Percentiles rank a stretch among this genome's conserved stretches.
These are phyloP conservation scores for Pogona vitticeps DNA, from an alignment of 2,113 vertebrate genomes.

Conservation along the genomic window DNA sequence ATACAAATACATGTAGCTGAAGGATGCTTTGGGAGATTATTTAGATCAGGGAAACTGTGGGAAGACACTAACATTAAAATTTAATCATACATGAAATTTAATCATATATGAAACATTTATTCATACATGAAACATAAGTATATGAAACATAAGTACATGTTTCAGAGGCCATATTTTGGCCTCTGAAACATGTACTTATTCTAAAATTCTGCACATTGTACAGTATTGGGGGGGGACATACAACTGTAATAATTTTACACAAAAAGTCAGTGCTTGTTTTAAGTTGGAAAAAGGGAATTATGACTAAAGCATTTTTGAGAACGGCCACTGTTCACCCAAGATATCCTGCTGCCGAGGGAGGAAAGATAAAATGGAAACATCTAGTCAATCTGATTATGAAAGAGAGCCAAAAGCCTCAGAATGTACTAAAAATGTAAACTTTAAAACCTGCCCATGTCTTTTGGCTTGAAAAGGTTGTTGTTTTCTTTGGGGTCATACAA, in stretches of 20 bases:
- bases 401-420: too few species aligned
- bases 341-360: background rate
- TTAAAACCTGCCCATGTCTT: too few species aligned
- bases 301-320: background rate
- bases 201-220: background rate
- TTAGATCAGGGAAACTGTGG: background rate
- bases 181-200: background rate
- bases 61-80: background rate
- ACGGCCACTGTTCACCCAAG: background rate
- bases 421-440: too few species aligned
- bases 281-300: background rate
- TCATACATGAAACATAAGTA: too few species aligned
- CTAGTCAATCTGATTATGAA: background rate
- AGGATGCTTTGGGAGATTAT: background rate
- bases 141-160: too few species aligned
- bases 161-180: too few species aligned
- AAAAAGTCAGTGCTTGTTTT: background rate
- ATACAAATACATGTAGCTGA: background rate
- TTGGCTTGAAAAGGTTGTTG: too few species aligned
- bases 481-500: too few species aligned
- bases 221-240: too few species aligned
- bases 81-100: too few species aligned
- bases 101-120: too few species aligned
- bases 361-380: background rate
- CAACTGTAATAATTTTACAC: background rate